Base-by-base conservation (phyloP, 1,140 invertebrate species). In the Cardiocondyla obscurior region DNA sequence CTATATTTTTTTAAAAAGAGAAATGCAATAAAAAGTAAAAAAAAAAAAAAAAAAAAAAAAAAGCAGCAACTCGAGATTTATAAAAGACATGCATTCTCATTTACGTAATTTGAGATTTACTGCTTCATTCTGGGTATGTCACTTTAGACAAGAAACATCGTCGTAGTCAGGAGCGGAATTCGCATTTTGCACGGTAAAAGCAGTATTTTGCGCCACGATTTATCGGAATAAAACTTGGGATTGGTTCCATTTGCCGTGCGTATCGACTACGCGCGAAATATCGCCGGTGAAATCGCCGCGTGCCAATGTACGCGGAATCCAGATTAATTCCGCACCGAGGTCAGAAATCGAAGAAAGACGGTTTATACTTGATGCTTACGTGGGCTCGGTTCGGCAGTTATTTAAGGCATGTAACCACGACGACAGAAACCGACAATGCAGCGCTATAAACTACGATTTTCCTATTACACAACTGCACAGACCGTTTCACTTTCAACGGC, bases 191-290 rank as follows among this genome's bases (percentile, higher is more conserved):
- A 16, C 55, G n/a, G 39, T 28, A 30, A 16, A 58, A 44, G 30
- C 62, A 81, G 73, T 77, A 77, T 77, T 67, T 77, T 77, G 74
- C 74, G 33, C 2, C 58, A 39, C 74, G 60, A 77, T 77, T 77
- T 77, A 77, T 77, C 44, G 74, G 30, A 22, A 65, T 67, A 85
- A 36, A 83, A 85, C 39, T 65, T 51, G 42, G 70, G 25, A 67
- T 51, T 74, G 55, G 51, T 58, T 53, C 64, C 22, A 33, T 49
- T 22, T 55, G 60, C 19, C 64, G 39, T 55, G 22, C 36, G 12
- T 42, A 69, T 67, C 55, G 42, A 84, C 44, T 55, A 44, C 8
- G 46, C 83, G 69, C 42, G 58, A 57, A 57, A 65, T 49, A 58
- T 76, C 84, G 51, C 33, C 30, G 77, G 42, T 73, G 58, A 64